Evolutionary conservation across 1,140 invertebrate genomes (phyloP).

Genomic region (Pseudomyrmex concolor): DNA sequence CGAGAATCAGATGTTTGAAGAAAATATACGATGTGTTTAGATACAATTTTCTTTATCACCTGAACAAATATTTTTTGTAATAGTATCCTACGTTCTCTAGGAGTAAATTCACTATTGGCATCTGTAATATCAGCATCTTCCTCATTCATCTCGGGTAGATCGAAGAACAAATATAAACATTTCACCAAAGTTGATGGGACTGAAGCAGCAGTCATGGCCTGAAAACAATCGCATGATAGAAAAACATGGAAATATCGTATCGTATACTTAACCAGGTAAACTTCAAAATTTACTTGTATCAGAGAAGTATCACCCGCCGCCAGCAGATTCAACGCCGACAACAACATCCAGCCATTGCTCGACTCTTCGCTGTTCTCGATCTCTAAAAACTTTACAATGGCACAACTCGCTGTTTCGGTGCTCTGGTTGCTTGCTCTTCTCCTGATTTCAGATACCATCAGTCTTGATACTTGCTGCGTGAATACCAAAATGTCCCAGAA

Average conservation of each 20-base stretch:
- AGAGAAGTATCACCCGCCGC: constrained; percentile 93
- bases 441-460: constrained; percentile 98
- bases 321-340: constrained; percentile 95
- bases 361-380: constrained; percentile 96
- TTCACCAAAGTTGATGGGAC: constrained; percentile 99
- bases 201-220: constrained; percentile 97
- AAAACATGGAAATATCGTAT: constrained; percentile 55
- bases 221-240: constrained; percentile 30
- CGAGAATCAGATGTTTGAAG: background rate
- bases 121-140: constrained; percentile 90
- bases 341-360: constrained; percentile 98
- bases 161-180: constrained; percentile 99
- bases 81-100: constrained; percentile 94
- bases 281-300: constrained; percentile 87
- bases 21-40: background rate
- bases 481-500: constrained; percentile 97
- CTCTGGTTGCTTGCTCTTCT: constrained; percentile 97
- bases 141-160: constrained; percentile 96
- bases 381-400: constrained; percentile 98
- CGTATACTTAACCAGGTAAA: constrained; percentile 63
- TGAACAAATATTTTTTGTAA: constrained; percentile 99
- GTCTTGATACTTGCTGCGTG: constrained; percentile 96
- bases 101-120: constrained; percentile 94
- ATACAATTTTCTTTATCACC: constrained; percentile 84
- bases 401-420: constrained; percentile 97